These are phyloP conservation scores for Ladona fulva DNA, from an alignment of 1,140 invertebrate species.

Conservation along the genomic window DNA sequence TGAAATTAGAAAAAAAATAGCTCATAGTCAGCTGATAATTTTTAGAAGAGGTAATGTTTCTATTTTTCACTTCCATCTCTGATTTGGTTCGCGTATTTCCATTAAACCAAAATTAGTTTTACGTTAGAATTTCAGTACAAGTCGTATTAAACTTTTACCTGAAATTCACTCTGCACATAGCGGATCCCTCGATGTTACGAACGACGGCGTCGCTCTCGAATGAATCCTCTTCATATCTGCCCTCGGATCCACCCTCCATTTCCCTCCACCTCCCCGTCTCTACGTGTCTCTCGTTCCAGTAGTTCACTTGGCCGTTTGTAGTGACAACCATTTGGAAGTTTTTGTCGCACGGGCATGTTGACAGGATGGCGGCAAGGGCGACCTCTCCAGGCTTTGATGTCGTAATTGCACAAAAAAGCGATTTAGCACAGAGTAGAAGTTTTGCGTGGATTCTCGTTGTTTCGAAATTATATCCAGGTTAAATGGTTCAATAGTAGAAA, in stretches of 20 bases:
- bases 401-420: too few relatives aligned
- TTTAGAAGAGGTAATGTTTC: too few relatives aligned
- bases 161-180: constrained; percentile 50
- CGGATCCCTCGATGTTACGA: constrained; percentile 33
- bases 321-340: constrained; percentile 49
- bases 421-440: too few relatives aligned
- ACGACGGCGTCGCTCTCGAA: constrained; percentile 31
- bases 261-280: not conserved
- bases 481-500: too few relatives aligned
- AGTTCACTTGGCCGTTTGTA: constrained; percentile 46
- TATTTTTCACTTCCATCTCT: too few relatives aligned
- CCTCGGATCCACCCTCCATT: not conserved
- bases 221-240: not conserved
- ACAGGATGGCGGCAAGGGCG: constrained; percentile 47
- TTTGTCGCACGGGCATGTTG: constrained; percentile 50
- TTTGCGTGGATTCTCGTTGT: too few relatives aligned
- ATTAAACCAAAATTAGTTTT: not conserved
- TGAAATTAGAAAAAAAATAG: constrained; percentile 31
- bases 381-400: constrained; percentile 44
- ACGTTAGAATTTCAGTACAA: not conserved
- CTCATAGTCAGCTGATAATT: too few relatives aligned
- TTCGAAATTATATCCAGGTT: too few relatives aligned
- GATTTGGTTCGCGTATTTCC: too few relatives aligned
- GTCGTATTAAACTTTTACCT: constrained; percentile 38
- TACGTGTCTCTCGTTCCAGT: constrained; percentile 40